phyloP scores from a whole-genome alignment of 2,797 vertebrate species.

The Harpagifer antarcticus region DNA sequence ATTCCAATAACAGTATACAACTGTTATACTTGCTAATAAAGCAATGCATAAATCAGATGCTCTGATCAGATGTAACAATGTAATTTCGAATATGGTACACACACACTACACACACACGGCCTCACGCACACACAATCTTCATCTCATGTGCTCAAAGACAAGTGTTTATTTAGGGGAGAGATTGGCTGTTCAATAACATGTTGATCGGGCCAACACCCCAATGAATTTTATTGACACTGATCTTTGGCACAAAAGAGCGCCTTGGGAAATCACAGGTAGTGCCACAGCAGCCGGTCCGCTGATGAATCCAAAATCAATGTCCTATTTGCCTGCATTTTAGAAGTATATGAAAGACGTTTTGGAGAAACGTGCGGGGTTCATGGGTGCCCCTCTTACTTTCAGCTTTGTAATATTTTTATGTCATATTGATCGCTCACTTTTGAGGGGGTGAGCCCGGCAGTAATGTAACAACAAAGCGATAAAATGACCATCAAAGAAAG shows the following conservation, averaged over 20 bases:
- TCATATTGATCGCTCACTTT: slow-evolving; percentile 79
- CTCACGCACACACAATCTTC: slow-evolving; percentile 26
- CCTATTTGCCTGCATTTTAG: slow-evolving; percentile 83
- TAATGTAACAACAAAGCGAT: slow-evolving; percentile 78
- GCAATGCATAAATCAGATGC: background rate
- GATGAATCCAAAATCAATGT: slow-evolving; percentile 91
- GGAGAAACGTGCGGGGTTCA: slow-evolving; percentile 78
- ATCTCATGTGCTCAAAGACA: slow-evolving; percentile 67
- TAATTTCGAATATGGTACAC: slow-evolving; percentile 14
- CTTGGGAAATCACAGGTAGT: slow-evolving; percentile 90
- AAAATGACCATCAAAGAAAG: slow-evolving; percentile 60
- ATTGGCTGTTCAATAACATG: slow-evolving; percentile 85
- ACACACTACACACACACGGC: slow-evolving; percentile 12
- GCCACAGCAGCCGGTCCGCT: slow-evolving; percentile 72
- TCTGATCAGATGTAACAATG: slow-evolving; percentile 8
- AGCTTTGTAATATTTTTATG: slow-evolving; percentile 84
- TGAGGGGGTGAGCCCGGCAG: slow-evolving; percentile 64
- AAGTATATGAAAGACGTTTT: slow-evolving; percentile 84
- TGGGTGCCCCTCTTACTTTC: slow-evolving; percentile 75
- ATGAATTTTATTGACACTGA: slow-evolving; percentile 91
- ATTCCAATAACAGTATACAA: background rate
- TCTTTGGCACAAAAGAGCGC: slow-evolving; percentile 87
- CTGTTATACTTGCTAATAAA: background rate
- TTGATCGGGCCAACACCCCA: slow-evolving; percentile 86
- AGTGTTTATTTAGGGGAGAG: slow-evolving; percentile 86